These are phyloP conservation scores for Poeciliopsis retropinna DNA, from an alignment of 2,113 vertebrate genomes.

Conservation along the genomic window DNA sequence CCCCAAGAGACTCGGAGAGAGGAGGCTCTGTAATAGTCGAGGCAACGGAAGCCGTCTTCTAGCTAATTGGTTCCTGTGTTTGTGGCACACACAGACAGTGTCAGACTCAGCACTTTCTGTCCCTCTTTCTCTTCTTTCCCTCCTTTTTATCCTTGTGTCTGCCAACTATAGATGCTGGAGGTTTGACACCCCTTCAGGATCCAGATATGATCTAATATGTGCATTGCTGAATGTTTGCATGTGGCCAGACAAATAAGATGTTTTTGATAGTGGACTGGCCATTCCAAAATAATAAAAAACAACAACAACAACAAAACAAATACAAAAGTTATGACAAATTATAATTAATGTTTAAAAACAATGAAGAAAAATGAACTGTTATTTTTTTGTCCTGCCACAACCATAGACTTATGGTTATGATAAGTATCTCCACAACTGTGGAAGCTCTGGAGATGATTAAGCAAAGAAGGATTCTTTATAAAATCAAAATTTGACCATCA, in stretches of 20 bases:
- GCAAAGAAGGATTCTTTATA: too few species aligned
- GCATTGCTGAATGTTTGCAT: constrained; percentile 53
- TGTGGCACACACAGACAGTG: constrained; percentile 67
- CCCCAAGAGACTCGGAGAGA: constrained; percentile 64
- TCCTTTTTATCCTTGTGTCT: constrained; percentile 39
- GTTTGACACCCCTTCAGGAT: constrained; percentile 67
- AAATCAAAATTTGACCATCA: too few species aligned
- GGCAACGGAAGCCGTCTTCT: constrained; percentile 72
- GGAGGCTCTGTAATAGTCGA: constrained; percentile 72
- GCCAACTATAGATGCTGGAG: constrained; percentile 63
- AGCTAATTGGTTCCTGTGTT: constrained; percentile 80
- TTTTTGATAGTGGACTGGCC: constrained; percentile 18
- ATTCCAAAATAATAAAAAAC: background rate
- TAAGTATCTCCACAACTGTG: too few species aligned
- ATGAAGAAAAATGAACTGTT: background rate
- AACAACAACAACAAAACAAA: background rate
- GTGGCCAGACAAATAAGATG: constrained; percentile 33
- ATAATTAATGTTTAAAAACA: background rate
- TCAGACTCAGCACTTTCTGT: constrained; percentile 75
- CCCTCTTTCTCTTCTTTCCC: constrained; percentile 49
- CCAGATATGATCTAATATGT: constrained; percentile 67
- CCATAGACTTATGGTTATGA: too few species aligned
- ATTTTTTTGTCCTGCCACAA: too few species aligned
- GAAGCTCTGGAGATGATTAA: too few species aligned
- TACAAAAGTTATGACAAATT: background rate